Evolutionary conservation across 2,797 vertebrate genomes (phyloP).

Genomic region (Sciurus vulgaris): DNA sequence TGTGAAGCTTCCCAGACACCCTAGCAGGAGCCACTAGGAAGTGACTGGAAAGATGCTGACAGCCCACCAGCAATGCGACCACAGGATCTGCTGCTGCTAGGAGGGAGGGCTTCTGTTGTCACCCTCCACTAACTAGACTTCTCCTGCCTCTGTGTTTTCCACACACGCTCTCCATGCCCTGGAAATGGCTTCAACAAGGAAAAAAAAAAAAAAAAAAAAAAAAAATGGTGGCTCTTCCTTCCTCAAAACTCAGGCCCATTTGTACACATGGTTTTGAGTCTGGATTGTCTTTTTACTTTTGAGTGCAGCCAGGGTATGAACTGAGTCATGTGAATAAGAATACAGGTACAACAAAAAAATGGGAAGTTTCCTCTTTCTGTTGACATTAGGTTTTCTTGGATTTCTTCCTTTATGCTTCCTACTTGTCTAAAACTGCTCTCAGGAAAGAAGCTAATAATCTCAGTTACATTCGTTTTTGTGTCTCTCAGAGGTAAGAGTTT

Average conservation of each 20-base stretch:
- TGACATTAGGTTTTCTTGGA: not conserved
- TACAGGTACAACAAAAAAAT: not conserved
- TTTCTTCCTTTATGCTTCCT: not conserved
- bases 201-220: not conserved
- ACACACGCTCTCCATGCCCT: not conserved
- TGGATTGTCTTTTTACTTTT: not conserved
- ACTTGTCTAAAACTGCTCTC: conserved; percentile 30
- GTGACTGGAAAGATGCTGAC: conserved; percentile 57
- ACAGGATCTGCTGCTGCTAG: not conserved
- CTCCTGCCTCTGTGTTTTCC: not conserved
- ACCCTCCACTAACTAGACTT: not conserved
- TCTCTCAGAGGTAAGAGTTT: not conserved
- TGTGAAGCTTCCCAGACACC: conserved; percentile 33
- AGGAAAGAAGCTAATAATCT: not conserved
- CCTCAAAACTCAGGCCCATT: not conserved
- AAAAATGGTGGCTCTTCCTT: not conserved
- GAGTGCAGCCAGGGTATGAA: not conserved
- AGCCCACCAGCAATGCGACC: conserved; percentile 52
- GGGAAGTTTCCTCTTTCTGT: not conserved
- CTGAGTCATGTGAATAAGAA: not conserved
- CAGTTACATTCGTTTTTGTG: not conserved
- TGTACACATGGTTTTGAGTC: not conserved
- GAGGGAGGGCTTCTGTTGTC: not conserved
- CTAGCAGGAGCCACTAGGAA: not conserved
- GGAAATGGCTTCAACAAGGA: not conserved